These are phyloP conservation scores for Hirudo medicinalis DNA, from an alignment of 1,140 invertebrate species.

Conservation along the genomic window DNA sequence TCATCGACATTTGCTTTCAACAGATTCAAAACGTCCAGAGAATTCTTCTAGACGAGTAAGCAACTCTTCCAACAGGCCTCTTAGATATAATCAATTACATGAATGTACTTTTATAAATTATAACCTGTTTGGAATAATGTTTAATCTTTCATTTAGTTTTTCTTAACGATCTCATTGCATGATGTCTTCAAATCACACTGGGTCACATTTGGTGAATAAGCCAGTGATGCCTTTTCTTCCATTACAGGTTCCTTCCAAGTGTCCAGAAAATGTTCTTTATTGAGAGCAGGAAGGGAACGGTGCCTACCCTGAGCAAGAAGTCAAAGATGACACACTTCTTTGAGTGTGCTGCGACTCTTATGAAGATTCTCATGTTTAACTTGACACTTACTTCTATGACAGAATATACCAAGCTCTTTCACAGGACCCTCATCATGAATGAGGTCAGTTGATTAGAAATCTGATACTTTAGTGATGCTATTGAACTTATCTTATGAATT, in stretches of 20 bases:
- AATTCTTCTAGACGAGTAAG: neutral
- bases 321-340: conserved; percentile 48
- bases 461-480: no score
- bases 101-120: no score
- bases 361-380: conserved; percentile 69
- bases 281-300: neutral
- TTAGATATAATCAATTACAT: neutral
- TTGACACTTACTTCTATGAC: conserved; percentile 62
- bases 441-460: neutral
- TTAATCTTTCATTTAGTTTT: neutral
- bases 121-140: no score
- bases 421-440: neutral
- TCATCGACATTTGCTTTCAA: neutral
- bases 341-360: conserved; percentile 66
- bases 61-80: neutral
- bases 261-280: neutral
- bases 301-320: neutral
- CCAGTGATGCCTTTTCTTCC: no score
- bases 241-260: neutral
- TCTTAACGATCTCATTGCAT: neutral
- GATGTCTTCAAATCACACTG: no score
- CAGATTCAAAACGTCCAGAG: neutral
- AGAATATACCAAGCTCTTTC: conserved; percentile 62
- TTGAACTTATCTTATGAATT: no score
- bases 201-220: no score